A percentile compares a stretch with the other conserved stretches of the same genome.
Evolutionary conservation across 2,888 invertebrate species (phyloP).

Genomic region (Heteropelma amictum): DNA sequence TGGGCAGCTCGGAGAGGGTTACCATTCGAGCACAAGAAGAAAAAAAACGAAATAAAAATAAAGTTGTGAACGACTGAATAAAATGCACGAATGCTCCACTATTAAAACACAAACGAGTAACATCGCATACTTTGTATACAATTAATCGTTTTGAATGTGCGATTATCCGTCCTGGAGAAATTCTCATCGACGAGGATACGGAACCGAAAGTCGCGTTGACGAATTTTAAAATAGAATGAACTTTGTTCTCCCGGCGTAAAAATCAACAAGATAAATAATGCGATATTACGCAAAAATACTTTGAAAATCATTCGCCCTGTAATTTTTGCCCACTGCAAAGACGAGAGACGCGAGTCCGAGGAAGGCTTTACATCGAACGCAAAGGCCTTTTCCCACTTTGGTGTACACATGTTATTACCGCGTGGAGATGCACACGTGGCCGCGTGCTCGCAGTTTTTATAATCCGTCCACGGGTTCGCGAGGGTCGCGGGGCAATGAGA

Average conservation of each 20-base stretch:
- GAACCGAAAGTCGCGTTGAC: too few species aligned
- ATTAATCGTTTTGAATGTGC: too few species aligned
- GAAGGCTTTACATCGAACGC: background rate
- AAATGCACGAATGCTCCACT: background rate
- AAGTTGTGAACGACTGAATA: too few species aligned
- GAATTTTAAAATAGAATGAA: too few species aligned
- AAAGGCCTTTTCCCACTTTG: constrained; percentile 12
- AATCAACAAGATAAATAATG: background rate
- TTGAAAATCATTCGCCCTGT: background rate
- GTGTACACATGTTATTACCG: constrained; percentile 34
- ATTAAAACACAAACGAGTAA: background rate
- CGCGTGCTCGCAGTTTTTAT: constrained; percentile 60
- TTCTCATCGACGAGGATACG: too few species aligned
- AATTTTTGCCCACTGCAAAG: constrained; percentile 1
- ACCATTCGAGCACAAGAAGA: constrained; percentile 7
- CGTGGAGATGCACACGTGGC: constrained; percentile 50
- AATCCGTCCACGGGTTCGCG: constrained; percentile 64
- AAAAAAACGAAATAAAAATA: too few species aligned
- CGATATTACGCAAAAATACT: too few species aligned
- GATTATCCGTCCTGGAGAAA: too few species aligned
- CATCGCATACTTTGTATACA: too few species aligned
- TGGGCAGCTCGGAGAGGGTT: background rate
- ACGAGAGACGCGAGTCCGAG: constrained; percentile 15
- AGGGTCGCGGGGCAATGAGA: constrained; percentile 41
- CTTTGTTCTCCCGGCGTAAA: too few species aligned